Percentiles rank a stretch among this genome's conserved stretches.
phyloP scores from a whole-genome alignment of 2,888 invertebrate genomes.

The Caenorhabditis angaria region DNA sequence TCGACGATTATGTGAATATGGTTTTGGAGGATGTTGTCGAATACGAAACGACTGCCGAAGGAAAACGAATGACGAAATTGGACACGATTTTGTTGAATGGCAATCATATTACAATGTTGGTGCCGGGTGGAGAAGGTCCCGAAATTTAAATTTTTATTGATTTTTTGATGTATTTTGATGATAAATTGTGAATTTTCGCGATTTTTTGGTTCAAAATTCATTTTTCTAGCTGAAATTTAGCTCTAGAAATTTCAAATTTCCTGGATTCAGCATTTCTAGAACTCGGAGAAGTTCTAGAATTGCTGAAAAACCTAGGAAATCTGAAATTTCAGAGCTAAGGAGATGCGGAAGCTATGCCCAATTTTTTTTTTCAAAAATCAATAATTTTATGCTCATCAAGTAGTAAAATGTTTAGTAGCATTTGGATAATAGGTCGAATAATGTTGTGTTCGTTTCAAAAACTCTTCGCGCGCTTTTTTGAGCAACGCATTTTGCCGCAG shows the following conservation, averaged over 20 bases:
- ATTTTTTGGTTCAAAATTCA: neutral
- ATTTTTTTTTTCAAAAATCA: slow-evolving; percentile 5
- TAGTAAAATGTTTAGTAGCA: slow-evolving; percentile 29
- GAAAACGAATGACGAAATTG: slow-evolving; percentile 82
- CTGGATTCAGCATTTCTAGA: neutral
- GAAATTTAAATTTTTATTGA: slow-evolving; percentile 57
- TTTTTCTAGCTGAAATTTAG: neutral
- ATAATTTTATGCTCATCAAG: slow-evolving; percentile 13
- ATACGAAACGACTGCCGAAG: slow-evolving; percentile 91
- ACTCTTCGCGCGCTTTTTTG: neutral
- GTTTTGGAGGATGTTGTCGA: slow-evolving; percentile 68
- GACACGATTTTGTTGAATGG: slow-evolving; percentile 98
- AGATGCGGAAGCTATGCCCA: neutral
- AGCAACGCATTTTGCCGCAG: slow-evolving; percentile 30
- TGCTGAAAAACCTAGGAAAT: neutral
- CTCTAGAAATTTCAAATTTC: neutral
- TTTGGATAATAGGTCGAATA: slow-evolving; percentile 11
- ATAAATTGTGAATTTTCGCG: neutral
- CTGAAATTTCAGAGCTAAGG: neutral
- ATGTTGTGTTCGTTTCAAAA: neutral
- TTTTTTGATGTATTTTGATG: too few species aligned
- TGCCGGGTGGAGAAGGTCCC: slow-evolving; percentile 71
- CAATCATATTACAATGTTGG: slow-evolving; percentile 94
- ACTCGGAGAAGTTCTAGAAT: neutral
- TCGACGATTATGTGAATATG: slow-evolving; percentile 72